Evolutionary conservation across 2,113 vertebrate genomes (phyloP).

Genomic region (Odontophorus gujanensis): DNA sequence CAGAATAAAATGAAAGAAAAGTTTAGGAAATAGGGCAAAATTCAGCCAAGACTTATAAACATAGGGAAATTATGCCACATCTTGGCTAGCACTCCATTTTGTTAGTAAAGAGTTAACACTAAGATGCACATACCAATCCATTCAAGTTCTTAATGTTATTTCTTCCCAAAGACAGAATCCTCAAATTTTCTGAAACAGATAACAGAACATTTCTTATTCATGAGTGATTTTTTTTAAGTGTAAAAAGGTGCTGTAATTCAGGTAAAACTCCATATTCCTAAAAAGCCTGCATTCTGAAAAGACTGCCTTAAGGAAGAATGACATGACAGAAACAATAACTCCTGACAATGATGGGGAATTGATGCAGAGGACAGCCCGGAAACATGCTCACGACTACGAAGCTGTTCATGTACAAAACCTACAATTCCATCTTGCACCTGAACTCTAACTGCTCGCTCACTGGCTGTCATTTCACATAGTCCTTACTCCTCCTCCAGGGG

Average conservation of each 20-base stretch:
- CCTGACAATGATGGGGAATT: background rate
- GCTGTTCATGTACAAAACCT: background rate
- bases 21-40: background rate
- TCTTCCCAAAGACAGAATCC: conserved; percentile 93
- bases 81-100: background rate
- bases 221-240: background rate
- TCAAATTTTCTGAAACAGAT: conserved; percentile 87
- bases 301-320: background rate
- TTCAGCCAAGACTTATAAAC: background rate
- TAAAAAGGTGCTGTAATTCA: background rate
- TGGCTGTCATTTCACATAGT: background rate
- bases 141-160: conserved; percentile 96
- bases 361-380: background rate
- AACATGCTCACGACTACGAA: background rate
- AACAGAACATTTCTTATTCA: conserved; percentile 39
- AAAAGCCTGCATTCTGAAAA: background rate
- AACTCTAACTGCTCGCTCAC: background rate
- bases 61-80: background rate
- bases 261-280: background rate
- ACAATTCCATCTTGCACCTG: background rate
- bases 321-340: background rate
- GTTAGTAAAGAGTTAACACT: background rate
- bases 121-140: conserved; percentile 86
- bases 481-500: background rate
- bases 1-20: background rate